phyloP scores from a whole-genome alignment of 2,888 invertebrate species.

The Campoplex nolae region DNA sequence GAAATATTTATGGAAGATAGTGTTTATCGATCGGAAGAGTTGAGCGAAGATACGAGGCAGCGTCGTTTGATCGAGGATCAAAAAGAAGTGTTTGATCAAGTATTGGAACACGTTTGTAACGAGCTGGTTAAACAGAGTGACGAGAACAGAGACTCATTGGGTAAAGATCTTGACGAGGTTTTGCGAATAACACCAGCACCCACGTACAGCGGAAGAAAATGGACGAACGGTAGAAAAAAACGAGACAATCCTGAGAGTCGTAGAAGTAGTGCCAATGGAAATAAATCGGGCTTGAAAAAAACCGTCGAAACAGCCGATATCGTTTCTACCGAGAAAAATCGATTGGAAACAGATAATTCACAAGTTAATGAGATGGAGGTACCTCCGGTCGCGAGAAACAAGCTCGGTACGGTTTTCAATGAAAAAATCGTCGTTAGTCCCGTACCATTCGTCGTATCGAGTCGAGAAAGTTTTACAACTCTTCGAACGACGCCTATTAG shows the following conservation, averaged over 20 bases:
- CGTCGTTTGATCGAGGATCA: constrained; percentile 45
- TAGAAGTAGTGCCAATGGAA: constrained; percentile 66
- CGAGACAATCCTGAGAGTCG: constrained; percentile 56
- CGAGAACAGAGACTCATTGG: constrained; percentile 64
- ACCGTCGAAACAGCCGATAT: constrained; percentile 24
- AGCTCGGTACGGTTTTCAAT: constrained; percentile 81
- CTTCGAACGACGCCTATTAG: constrained; percentile 80
- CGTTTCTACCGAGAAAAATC: constrained; percentile 22
- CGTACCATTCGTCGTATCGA: constrained; percentile 80
- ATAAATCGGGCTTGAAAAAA: constrained; percentile 16
- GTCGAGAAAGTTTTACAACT: constrained; percentile 82
- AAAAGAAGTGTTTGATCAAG: constrained; percentile 77
- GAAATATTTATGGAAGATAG: constrained; percentile 64
- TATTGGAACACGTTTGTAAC: constrained; percentile 77
- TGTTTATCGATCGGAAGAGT: constrained; percentile 15
- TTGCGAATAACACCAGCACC: constrained; percentile 78
- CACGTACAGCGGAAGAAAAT: constrained; percentile 73
- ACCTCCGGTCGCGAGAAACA: constrained; percentile 77
- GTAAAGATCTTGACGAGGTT: constrained; percentile 74
- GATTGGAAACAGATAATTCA: constrained; percentile 22
- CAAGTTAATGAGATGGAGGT: constrained; percentile 50
- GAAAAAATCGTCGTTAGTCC: constrained; percentile 82
- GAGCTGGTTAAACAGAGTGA: constrained; percentile 75
- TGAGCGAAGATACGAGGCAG: constrained; percentile 32
- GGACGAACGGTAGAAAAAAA: constrained; percentile 54